Conservation (phyloP, 2,888 invertebrate species). For the Rutpela maculata region DNA sequence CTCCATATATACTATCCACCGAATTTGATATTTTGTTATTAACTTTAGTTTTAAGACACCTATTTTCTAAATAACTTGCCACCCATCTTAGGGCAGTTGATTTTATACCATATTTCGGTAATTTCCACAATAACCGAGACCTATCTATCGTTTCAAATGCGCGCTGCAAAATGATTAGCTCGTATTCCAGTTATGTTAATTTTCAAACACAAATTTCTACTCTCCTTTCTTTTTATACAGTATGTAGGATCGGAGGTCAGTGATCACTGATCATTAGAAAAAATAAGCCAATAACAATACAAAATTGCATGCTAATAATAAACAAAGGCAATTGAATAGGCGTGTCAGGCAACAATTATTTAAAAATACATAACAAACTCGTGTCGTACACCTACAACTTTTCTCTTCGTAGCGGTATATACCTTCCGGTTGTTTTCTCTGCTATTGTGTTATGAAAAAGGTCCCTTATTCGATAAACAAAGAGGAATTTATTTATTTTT, state of each 20-base stretch:
- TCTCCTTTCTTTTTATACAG: background rate
- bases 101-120: too few relatives aligned
- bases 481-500: background rate
- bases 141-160: too few relatives aligned
- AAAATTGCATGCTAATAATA: background rate
- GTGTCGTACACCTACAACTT: conserved; percentile 33
- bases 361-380: conserved; percentile 18
- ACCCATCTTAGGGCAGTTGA: too few relatives aligned
- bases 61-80: too few relatives aligned
- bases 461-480: conserved; percentile 11
- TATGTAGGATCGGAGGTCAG: background rate
- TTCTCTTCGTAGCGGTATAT: conserved; percentile 25
- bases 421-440: conserved; percentile 29
- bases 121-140: too few relatives aligned
- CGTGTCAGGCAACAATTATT: conserved; percentile 12
- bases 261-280: background rate
- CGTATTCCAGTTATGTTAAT: too few relatives aligned
- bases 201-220: too few relatives aligned
- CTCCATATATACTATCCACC: too few relatives aligned
- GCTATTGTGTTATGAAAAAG: conserved; percentile 21
- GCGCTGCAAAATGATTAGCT: too few relatives aligned
- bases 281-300: background rate
- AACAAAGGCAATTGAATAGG: conserved; percentile 11
- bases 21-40: too few relatives aligned
- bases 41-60: too few relatives aligned